A percentile compares a stretch with the other conserved stretches of the same genome.
Conservation (phyloP, 2,113 vertebrate genomes). For the Malurus melanocephalus region DNA sequence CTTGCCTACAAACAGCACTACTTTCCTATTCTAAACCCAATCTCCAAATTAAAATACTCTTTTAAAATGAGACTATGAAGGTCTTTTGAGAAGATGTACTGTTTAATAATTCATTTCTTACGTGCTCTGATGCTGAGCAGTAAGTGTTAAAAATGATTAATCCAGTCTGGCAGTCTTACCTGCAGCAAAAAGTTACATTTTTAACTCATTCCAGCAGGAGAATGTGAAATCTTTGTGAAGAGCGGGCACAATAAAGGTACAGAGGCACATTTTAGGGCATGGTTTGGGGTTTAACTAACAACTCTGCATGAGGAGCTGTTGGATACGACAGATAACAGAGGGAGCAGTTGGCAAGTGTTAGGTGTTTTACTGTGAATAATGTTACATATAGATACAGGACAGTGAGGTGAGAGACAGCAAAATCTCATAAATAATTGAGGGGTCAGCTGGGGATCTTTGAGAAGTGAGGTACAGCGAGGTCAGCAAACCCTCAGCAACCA, state of each 20-base stretch:
- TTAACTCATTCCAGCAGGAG: background rate
- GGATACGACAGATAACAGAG: background rate
- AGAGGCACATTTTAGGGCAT: background rate
- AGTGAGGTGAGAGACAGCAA: background rate
- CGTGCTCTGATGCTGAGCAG: background rate
- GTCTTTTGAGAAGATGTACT: background rate
- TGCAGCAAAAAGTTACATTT: background rate
- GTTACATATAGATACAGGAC: background rate
- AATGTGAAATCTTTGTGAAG: background rate
- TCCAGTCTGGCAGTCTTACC: background rate
- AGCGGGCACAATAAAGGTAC: background rate
- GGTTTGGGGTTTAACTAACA: background rate
- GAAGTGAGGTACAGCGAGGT: background rate
- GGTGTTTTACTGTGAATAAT: background rate
- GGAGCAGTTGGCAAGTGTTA: background rate
- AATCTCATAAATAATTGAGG: background rate
- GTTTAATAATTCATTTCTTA: background rate
- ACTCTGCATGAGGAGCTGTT: background rate
- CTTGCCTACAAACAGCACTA: background rate
- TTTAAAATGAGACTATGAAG: background rate
- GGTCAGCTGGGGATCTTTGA: background rate
- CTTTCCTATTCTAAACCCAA: background rate
- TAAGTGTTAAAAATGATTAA: background rate
- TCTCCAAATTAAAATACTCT: background rate
- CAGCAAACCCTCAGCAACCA: background rate